A percentile compares a stretch with the other conserved stretches of the same genome.
Conservation (phyloP, 2,113 vertebrate species). For the Origma solitaria region DNA sequence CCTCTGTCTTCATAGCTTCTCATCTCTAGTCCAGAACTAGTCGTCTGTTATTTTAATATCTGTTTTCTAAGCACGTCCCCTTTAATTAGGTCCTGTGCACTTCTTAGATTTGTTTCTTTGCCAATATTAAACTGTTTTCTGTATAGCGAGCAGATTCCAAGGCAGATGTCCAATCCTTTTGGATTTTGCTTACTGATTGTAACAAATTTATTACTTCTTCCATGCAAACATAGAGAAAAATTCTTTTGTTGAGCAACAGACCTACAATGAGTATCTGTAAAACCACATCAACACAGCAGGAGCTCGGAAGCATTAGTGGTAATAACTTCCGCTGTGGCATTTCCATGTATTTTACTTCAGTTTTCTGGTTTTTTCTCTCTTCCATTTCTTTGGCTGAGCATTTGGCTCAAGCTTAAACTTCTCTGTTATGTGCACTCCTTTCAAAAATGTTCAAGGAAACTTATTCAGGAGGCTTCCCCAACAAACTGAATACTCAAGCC, state of each 20-base stretch:
- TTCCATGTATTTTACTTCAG: background rate
- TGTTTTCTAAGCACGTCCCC: slow-evolving; percentile 44
- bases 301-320: background rate
- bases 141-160: slow-evolving; percentile 42
- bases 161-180: slow-evolving; percentile 52
- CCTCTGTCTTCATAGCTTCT: background rate
- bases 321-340: background rate
- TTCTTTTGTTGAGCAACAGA: slow-evolving; percentile 41
- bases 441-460: background rate
- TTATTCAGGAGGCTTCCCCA: background rate
- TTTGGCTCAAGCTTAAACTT: background rate
- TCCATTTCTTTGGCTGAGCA: background rate
- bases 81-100: slow-evolving; percentile 48
- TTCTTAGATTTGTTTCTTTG: slow-evolving; percentile 42
- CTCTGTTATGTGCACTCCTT: background rate
- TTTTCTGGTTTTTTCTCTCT: background rate
- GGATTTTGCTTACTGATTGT: slow-evolving; percentile 49
- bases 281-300: background rate
- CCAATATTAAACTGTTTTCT: slow-evolving; percentile 49
- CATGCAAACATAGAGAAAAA: slow-evolving; percentile 23
- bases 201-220: slow-evolving; percentile 42
- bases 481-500: background rate
- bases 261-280: background rate
- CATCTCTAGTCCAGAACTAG: background rate
- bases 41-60: background rate